phyloP scores from a whole-genome alignment of 1,140 invertebrate species.

The Drosophila hydei region DNA sequence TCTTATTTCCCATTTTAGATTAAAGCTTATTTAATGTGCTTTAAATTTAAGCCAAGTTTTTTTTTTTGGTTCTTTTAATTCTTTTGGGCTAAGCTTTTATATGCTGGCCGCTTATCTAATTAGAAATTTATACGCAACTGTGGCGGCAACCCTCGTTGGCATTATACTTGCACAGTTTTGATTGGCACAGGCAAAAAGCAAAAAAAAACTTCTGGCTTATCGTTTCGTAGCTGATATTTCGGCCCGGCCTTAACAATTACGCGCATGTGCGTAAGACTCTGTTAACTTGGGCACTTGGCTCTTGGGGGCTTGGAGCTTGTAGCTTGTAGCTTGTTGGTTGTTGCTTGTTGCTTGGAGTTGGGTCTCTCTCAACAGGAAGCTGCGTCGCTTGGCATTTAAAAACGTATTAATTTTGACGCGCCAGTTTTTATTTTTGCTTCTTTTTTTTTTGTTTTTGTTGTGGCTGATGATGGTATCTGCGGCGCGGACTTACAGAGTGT shows the following conservation, averaged over 20 bases:
- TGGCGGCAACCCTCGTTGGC: slow-evolving; percentile 23
- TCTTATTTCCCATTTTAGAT: too few relatives aligned
- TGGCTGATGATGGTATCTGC: slow-evolving; percentile 64
- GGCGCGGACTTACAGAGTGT: slow-evolving; percentile 28
- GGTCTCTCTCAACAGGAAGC: slow-evolving; percentile 65
- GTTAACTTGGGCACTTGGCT: slow-evolving; percentile 36
- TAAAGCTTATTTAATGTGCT: neutral
- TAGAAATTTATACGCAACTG: neutral
- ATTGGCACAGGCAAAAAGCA: slow-evolving; percentile 18
- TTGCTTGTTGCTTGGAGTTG: slow-evolving; percentile 7
- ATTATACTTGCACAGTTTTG: slow-evolving; percentile 23
- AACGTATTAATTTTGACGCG: slow-evolving; percentile 82
- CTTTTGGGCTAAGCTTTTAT: too few relatives aligned
- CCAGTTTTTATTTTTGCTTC: slow-evolving; percentile 33
- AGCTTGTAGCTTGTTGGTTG: slow-evolving; percentile 10
- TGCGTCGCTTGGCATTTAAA: slow-evolving; percentile 80
- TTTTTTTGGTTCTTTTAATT: too few relatives aligned
- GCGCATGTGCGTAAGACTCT: slow-evolving; percentile 77
- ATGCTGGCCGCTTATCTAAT: too few relatives aligned
- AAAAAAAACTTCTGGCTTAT: slow-evolving; percentile 39
- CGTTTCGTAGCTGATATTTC: slow-evolving; percentile 2
- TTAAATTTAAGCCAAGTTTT: too few relatives aligned
- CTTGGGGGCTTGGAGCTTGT: slow-evolving; percentile 9
- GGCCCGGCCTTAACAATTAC: slow-evolving; percentile 62
- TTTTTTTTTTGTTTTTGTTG: slow-evolving; percentile 37